Conservation (phyloP, 1,140 invertebrate genomes). For the Metopolophium dirhodum region DNA sequence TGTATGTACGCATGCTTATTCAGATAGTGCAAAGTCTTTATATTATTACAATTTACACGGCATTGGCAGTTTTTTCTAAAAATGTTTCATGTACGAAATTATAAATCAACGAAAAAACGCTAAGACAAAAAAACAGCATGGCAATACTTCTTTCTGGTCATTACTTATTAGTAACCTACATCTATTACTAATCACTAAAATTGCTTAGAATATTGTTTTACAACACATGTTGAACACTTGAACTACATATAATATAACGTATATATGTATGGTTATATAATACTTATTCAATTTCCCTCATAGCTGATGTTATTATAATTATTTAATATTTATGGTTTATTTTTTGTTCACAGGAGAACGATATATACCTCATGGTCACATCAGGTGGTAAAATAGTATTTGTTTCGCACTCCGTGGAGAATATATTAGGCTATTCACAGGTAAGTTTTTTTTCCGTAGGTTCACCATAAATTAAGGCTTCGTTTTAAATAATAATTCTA, state of each 20-base stretch:
- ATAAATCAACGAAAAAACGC: not conserved
- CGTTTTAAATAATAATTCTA: not conserved
- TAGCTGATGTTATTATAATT: not conserved
- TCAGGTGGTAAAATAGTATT: conserved; percentile 86
- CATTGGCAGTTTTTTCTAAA: not conserved
- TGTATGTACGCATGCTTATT: too few species aligned
- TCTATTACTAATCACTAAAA: not conserved
- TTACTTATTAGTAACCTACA: not conserved
- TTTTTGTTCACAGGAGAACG: conserved; percentile 66
- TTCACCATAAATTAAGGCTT: not conserved
- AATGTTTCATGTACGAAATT: not conserved
- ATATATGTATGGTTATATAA: not conserved
- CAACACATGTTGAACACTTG: not conserved
- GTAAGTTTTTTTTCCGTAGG: conserved; percentile 65
- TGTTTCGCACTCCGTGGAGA: conserved; percentile 82
- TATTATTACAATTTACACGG: not conserved
- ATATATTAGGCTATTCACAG: conserved; percentile 83
- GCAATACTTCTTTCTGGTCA: not conserved
- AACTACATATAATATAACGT: not conserved
- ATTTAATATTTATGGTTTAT: not conserved
- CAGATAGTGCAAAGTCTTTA: not conserved
- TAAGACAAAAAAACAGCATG: not conserved
- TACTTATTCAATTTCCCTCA: not conserved
- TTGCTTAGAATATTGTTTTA: not conserved
- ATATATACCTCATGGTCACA: conserved; percentile 79